Base-by-base conservation (phyloP, 2,113 vertebrate genomes). In the Turnix velox region DNA sequence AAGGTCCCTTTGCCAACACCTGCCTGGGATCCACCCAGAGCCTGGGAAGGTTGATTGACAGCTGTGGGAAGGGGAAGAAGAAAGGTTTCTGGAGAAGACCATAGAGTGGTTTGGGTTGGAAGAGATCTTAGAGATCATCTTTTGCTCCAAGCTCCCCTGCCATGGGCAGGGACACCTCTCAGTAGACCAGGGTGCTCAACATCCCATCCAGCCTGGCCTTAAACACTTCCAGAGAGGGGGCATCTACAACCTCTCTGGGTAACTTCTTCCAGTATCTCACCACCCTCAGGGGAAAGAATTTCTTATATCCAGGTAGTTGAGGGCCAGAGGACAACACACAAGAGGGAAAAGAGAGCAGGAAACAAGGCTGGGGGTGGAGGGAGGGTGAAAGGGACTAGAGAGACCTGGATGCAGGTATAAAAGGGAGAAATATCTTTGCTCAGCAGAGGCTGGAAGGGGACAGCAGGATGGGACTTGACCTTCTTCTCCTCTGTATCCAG, bases 281-380 rank as follows among this genome's bases (percentile, higher is more conserved):
- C n/a, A n/a, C n/a, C n/a, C n/a, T n/a, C n/a, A n/a, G n/a, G n/a
- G n/a, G n/a, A n/a, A n/a, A n/a, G n/a, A n/a, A n/a, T n/a, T n/a
- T n/a, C n/a, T n/a, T n/a, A n/a, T n/a, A n/a, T n/a, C n/a, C n/a
- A n/a, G n/a, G n/a, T n/a, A 37, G 28, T 49, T 24, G 39, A 76
- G 33, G 10, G 8, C 27, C 22, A 25, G 19, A 6, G 31, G 39
- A 7, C 30, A 52, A 42, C 6, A 6, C 0, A 3, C 16, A 19
- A 58, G 35, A 39, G 14, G 65, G 40, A 14, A 45, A 54, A 14
- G 48, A n/a, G 14, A 61, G n/a, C 14, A 35, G 49, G 45, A 13
- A 18, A 8, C 10, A 13, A 12, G 8, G 10, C n/a, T n/a, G n/a
- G n/a, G n/a, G n/a, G n/a, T n/a, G n/a, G 0, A 3, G 6, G 10